Conservation (phyloP, 2,888 invertebrate genomes). For the Nemoura dubitans region DNA sequence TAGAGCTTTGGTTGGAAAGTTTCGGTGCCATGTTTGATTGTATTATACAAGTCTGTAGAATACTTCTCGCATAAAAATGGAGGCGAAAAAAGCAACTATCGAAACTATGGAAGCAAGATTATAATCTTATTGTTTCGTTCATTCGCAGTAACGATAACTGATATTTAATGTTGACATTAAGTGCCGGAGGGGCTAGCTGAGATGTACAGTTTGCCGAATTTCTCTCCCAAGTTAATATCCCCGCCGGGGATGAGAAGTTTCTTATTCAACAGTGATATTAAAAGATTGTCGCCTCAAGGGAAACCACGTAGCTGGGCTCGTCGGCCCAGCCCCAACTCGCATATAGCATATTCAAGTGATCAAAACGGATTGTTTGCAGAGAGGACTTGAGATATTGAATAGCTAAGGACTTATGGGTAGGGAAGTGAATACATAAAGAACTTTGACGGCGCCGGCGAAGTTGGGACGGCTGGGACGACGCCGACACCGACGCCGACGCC, state of each 20-base stretch:
- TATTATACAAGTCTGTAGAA: no score
- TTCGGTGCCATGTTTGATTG: neutral
- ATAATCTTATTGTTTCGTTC: neutral
- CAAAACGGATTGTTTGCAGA: neutral
- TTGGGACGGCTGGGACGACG: neutral
- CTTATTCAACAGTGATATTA: conserved; percentile 7
- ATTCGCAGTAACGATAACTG: neutral
- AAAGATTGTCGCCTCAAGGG: neutral
- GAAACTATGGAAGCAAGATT: neutral
- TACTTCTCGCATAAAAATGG: neutral
- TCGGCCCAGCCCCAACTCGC: no score
- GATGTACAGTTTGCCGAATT: neutral
- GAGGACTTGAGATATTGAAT: neutral
- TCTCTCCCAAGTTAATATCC: neutral
- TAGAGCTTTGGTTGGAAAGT: neutral
- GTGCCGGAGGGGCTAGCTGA: neutral
- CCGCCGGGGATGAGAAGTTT: neutral
- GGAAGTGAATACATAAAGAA: conserved; percentile 4
- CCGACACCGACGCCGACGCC: no score
- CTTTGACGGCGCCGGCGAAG: neutral
- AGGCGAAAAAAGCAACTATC: neutral
- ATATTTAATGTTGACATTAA: neutral
- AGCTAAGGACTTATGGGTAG: neutral
- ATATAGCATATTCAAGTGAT: neutral
- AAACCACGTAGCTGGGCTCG: neutral